A percentile compares a stretch with the other conserved stretches of the same genome.
Conservation (phyloP, 2,797 vertebrate genomes). For the Schizopygopsis pylzovi region DNA sequence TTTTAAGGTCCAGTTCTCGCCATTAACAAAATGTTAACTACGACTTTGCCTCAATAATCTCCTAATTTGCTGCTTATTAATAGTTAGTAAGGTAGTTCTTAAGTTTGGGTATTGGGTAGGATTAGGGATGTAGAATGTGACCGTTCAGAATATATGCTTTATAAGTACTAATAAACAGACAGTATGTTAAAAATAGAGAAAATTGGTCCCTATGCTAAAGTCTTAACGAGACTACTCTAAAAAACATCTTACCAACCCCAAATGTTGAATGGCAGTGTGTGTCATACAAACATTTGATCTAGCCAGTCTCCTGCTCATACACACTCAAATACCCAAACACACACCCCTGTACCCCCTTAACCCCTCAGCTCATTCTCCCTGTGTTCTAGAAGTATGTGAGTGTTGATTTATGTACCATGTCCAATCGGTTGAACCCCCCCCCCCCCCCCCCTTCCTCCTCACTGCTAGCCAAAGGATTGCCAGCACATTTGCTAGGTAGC, state of each 20-base stretch:
- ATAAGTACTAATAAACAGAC: not conserved
- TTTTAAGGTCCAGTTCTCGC: too few species aligned
- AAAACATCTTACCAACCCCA: not conserved
- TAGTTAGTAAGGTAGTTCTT: not conserved
- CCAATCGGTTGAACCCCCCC: slow-evolving; percentile 70
- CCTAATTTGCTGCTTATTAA: not conserved
- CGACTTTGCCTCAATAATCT: not conserved
- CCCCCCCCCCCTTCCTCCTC: slow-evolving; percentile 43
- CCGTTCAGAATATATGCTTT: not conserved
- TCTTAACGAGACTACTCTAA: not conserved
- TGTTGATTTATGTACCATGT: slow-evolving; percentile 83
- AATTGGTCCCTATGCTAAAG: not conserved
- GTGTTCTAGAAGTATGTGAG: slow-evolving; percentile 77
- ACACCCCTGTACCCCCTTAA: slow-evolving; percentile 50
- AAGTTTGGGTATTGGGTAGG: too few species aligned
- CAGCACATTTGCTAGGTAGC: slow-evolving; percentile 71
- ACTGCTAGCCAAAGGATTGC: slow-evolving; percentile 69
- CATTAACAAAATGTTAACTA: not conserved
- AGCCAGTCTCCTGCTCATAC: slow-evolving; percentile 26
- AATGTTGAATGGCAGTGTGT: not conserved
- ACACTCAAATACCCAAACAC: slow-evolving; percentile 20
- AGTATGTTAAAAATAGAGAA: not conserved
- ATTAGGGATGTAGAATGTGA: not conserved
- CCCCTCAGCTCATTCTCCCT: slow-evolving; percentile 67
- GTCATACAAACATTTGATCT: slow-evolving; percentile 13